Conservation (phyloP, 2,797 vertebrate genomes). For the Cyclopterus lumpus region DNA sequence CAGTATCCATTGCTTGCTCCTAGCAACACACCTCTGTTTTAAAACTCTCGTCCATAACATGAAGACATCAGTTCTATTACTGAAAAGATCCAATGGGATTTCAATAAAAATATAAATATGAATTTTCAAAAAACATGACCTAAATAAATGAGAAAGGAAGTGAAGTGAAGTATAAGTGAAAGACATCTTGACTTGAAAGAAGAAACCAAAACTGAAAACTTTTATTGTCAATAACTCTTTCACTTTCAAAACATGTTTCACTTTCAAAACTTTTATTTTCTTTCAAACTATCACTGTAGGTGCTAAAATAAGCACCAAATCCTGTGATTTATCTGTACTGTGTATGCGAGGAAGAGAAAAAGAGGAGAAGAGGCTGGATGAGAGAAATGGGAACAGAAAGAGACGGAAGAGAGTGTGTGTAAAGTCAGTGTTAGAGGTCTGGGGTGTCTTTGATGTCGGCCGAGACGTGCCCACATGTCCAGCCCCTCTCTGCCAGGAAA, state of each 20-base stretch:
- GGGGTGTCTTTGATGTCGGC: constrained; percentile 80
- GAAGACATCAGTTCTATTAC: neutral
- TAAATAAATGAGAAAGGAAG: constrained; percentile 8
- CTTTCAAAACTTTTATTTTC: constrained; percentile 12
- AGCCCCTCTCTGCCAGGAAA: constrained; percentile 85
- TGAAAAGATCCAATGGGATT: neutral
- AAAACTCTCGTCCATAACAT: constrained; percentile 8
- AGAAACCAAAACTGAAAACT: constrained; percentile 33
- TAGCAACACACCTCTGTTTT: constrained; percentile 3
- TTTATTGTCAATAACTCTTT: neutral
- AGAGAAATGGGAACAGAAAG: constrained; percentile 24
- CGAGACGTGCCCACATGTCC: constrained; percentile 82
- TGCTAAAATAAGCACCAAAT: neutral
- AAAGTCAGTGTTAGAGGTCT: constrained; percentile 66
- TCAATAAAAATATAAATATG: neutral
- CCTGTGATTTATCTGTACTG: constrained; percentile 13
- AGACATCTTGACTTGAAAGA: constrained; percentile 9
- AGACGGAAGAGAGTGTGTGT: constrained; percentile 61
- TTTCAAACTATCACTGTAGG: neutral
- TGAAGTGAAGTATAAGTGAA: constrained; percentile 1
- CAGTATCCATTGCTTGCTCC: neutral
- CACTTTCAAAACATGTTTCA: constrained; percentile 5
- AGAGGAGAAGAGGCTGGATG: neutral
- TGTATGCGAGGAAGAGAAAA: constrained; percentile 5
- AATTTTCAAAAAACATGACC: neutral